A percentile compares a stretch with the other conserved stretches of the same genome.
phyloP scores from a whole-genome alignment of 2,113 vertebrate genomes.

The Cinclus cinclus region DNA sequence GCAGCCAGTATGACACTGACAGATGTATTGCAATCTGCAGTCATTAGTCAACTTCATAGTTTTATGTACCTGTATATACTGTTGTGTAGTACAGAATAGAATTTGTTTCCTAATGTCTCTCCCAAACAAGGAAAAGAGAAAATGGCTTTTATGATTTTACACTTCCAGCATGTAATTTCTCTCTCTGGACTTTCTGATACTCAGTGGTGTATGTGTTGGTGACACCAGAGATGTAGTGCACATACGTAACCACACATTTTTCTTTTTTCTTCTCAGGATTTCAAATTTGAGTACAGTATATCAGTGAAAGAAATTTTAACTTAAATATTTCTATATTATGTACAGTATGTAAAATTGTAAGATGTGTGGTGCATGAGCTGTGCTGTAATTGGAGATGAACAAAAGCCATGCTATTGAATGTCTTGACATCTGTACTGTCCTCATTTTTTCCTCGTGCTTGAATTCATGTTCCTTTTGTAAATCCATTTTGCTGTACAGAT shows the following conservation, averaged over 20 bases:
- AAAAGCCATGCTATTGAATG: constrained; percentile 59
- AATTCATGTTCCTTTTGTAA: constrained; percentile 26
- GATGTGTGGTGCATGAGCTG: constrained; percentile 77
- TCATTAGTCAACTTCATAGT: background rate
- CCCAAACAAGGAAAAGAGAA: constrained; percentile 18
- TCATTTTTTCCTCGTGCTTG: background rate
- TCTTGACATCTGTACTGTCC: constrained; percentile 45
- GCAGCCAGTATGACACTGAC: background rate
- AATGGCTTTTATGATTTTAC: constrained; percentile 9
- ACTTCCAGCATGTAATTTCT: constrained; percentile 58
- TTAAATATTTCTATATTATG: constrained; percentile 80
- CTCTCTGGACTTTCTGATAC: constrained; percentile 41
- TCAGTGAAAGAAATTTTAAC: constrained; percentile 86
- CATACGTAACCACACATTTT: constrained; percentile 59
- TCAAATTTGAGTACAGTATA: constrained; percentile 80
- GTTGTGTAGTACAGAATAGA: constrained; percentile 42
- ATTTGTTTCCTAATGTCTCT: background rate
- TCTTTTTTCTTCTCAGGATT: constrained; percentile 88
- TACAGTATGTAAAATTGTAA: constrained; percentile 84
- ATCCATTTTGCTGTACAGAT: background rate
- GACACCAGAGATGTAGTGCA: constrained; percentile 11
- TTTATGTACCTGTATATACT: constrained; percentile 33
- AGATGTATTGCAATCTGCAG: background rate
- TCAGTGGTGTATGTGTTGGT: constrained; percentile 56
- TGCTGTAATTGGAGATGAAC: constrained; percentile 45